These are phyloP conservation scores for Sebastes aleutianus DNA, from an alignment of 2,797 vertebrate species.

Conservation along the genomic window DNA sequence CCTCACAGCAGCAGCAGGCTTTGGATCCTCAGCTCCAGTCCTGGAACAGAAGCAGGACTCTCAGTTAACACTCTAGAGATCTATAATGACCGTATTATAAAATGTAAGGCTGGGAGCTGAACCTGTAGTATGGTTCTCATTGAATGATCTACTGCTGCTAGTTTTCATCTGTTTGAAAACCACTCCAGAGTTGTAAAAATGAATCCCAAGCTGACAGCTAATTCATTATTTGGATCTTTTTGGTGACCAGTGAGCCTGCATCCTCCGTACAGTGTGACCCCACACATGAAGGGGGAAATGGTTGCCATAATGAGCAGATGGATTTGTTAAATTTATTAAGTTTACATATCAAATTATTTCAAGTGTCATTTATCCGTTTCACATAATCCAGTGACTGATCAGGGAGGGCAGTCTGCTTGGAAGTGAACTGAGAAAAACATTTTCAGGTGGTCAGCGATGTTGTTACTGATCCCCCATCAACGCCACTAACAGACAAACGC, in stretches of 20 bases:
- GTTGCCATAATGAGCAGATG: not conserved
- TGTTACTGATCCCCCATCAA: not conserved
- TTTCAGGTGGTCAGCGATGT: not conserved
- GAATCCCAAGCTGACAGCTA: not conserved
- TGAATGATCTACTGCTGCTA: not conserved
- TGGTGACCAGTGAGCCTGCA: too few species aligned
- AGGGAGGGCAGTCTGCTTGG: too few species aligned
- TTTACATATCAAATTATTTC: too few species aligned
- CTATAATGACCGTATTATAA: not conserved
- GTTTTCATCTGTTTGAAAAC: not conserved
- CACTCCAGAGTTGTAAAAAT: not conserved
- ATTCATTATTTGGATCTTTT: too few species aligned
- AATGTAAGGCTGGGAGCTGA: not conserved
- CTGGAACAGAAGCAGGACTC: constrained; percentile 71
- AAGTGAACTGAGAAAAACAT: too few species aligned
- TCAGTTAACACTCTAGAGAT: not conserved
- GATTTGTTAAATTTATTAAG: not conserved
- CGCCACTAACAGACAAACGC: not conserved
- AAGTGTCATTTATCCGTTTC: too few species aligned
- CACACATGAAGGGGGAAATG: not conserved
- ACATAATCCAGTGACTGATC: not conserved
- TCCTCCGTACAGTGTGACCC: too few species aligned
- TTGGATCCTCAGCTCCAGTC: constrained; percentile 54
- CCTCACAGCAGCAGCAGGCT: constrained; percentile 40
- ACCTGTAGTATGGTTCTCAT: not conserved